Conservation (phyloP, 1,140 invertebrate species). For the Teleogryllus occipitalis region DNA sequence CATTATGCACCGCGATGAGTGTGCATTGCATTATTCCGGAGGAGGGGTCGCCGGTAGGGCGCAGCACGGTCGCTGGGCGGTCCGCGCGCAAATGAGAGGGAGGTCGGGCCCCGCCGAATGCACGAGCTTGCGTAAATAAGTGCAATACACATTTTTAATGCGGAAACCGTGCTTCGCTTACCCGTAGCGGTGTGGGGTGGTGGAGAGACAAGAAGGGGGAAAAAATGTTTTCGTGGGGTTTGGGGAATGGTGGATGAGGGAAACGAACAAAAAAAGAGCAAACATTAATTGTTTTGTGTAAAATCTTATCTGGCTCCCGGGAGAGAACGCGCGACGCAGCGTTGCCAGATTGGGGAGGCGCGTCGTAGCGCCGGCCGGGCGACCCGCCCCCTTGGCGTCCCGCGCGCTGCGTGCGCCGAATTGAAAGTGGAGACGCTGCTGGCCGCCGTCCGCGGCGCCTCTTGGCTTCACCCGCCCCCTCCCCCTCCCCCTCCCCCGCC, state of each 20-base stretch:
- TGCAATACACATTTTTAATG: background rate
- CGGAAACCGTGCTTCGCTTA: background rate
- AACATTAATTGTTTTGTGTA: slow-evolving; percentile 6
- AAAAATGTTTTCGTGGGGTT: background rate
- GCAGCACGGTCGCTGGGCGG: too few relatives aligned
- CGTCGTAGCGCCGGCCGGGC: too few relatives aligned
- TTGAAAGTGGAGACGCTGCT: too few relatives aligned
- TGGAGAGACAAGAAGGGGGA: background rate
- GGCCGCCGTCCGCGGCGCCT: too few relatives aligned
- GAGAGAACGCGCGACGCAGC: background rate
- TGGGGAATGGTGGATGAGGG: background rate
- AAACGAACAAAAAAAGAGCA: background rate
- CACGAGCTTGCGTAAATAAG: background rate
- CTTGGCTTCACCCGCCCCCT: too few relatives aligned
- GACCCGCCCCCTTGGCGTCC: too few relatives aligned
- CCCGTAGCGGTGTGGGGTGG: background rate
- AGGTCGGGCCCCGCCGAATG: background rate
- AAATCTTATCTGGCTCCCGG: background rate
- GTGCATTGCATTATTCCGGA: too few relatives aligned
- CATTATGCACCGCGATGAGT: too few relatives aligned
- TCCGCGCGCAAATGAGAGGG: background rate
- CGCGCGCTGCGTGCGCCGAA: too few relatives aligned
- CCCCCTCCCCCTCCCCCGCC: too few relatives aligned
- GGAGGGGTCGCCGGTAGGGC: too few relatives aligned
- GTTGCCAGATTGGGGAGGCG: background rate